Base-by-base conservation (phyloP, 2,888 invertebrate genomes). In the Epinotia brunnichana region DNA sequence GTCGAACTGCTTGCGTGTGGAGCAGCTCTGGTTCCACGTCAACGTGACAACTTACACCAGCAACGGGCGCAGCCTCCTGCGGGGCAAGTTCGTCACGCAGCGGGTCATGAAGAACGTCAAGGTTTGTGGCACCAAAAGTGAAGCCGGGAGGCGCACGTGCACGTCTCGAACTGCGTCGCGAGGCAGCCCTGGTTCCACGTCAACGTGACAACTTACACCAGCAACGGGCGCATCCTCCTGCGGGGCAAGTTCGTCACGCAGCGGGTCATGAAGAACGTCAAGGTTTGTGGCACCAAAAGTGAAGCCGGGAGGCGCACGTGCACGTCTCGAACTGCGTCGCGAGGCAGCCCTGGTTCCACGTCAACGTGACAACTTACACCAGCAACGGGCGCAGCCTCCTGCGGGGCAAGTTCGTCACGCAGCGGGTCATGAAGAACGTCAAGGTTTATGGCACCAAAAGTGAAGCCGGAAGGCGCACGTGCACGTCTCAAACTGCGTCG, bases 1-100 rank as follows among this genome's bases (percentile, higher is more conserved):
- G 15, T 21, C 67, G 0, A 39, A 2, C n/a, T 72, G 72, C 53
- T 10, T n/a, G 21, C 21, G 21, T 3, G 13, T 10, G 9, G 15
- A n/a, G 21, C 48, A 17, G 10, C 1, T 21, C 2, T 67, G 71
- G 71, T 71, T 71, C 21, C 29, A 13, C 2, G 4, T 29, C 24
- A 66, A 66, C 54, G 19, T 71, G 7, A 57, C 59, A 10, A 3
- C 53, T 1, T 60, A 60, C 70, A 35, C 44, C 29, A 35, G 9
- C 7, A 53, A 35, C 3, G 66, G 66, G 0, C 60, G 29, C 3
- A 54, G 10, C 5, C 53, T 60, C 19, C 1, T 71, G 5, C 15
- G 21, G 2, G 71, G 71, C 15, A 3, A 7, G 11, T 0, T 71
- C 9, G 19, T 10, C 3, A 4, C 5, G 0, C 13, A 54, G 15